Evolutionary conservation across 2,113 vertebrate species (phyloP).

Genomic region (Pelodiscus sinensis): DNA sequence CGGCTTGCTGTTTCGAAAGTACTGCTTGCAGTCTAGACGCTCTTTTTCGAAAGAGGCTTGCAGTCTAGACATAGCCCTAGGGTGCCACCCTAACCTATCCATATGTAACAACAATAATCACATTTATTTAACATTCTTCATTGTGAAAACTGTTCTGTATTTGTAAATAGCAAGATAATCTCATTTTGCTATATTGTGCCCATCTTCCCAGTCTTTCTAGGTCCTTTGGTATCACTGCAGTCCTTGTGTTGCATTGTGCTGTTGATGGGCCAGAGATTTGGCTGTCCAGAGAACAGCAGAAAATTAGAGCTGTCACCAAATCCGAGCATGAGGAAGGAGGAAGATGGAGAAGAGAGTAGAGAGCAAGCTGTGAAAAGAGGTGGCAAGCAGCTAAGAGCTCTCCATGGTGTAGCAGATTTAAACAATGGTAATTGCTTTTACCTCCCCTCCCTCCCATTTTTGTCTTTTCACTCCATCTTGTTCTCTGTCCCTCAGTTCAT

Average conservation of each 20-base stretch:
- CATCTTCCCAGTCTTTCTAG: background rate
- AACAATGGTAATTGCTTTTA: constrained; percentile 61
- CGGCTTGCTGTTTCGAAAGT: no score
- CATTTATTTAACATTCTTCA: background rate
- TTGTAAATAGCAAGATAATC: background rate
- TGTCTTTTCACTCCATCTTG: background rate
- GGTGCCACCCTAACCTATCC: background rate
- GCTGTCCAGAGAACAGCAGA: background rate
- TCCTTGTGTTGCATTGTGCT: background rate
- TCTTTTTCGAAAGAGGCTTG: no score
- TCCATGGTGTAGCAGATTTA: constrained; percentile 52
- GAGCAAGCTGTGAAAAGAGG: background rate
- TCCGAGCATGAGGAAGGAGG: background rate
- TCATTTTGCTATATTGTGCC: background rate
- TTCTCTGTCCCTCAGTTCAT: background rate
- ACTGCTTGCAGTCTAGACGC: no score
- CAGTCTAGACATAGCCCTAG: background rate
- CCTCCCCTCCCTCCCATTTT: background rate
- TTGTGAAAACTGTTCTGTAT: background rate
- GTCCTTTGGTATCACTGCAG: constrained; percentile 1
- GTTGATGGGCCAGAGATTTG: constrained; percentile 49
- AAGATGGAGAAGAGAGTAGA: background rate
- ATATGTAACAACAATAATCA: accelerated
- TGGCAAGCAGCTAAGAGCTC: background rate
- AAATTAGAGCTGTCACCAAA: background rate